Conservation (phyloP, 2,113 vertebrate genomes). For the Lycocorax pyrrhopterus region DNA sequence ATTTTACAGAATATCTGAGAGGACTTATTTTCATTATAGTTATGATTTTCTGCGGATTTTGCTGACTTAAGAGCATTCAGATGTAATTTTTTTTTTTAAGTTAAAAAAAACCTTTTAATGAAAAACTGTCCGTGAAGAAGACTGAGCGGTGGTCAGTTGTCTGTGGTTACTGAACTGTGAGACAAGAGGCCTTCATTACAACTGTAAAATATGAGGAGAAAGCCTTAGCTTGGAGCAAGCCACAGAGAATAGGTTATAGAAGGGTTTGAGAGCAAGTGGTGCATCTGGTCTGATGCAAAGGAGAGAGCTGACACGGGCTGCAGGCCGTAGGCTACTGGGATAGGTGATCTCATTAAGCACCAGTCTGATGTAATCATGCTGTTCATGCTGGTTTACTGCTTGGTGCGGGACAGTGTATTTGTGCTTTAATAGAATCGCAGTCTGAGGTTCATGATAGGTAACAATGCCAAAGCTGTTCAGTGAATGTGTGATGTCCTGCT, state of each 20-base stretch:
- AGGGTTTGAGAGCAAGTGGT: not conserved
- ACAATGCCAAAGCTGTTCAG: not conserved
- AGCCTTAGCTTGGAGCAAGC: not conserved
- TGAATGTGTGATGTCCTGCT: not conserved
- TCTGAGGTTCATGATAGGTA: not conserved
- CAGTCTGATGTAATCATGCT: not conserved
- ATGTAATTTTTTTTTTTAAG: not conserved
- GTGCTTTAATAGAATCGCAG: not conserved
- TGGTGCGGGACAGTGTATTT: not conserved
- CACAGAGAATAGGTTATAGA: not conserved
- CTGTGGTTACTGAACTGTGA: not conserved
- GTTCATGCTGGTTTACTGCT: not conserved
- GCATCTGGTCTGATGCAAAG: not conserved
- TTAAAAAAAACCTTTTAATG: not conserved
- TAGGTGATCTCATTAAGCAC: not conserved
- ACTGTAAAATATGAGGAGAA: not conserved
- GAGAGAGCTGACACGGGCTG: not conserved
- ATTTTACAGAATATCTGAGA: not conserved
- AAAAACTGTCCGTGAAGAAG: not conserved
- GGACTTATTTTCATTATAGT: not conserved
- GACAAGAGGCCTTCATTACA: not conserved
- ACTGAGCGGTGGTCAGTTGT: not conserved
- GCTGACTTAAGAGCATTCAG: not conserved
- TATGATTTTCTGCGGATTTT: not conserved
- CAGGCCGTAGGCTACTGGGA: not conserved